These are phyloP conservation scores for Thalassaphorura encarpata DNA, from an alignment of 1,140 invertebrate genomes.

Conservation along the genomic window DNA sequence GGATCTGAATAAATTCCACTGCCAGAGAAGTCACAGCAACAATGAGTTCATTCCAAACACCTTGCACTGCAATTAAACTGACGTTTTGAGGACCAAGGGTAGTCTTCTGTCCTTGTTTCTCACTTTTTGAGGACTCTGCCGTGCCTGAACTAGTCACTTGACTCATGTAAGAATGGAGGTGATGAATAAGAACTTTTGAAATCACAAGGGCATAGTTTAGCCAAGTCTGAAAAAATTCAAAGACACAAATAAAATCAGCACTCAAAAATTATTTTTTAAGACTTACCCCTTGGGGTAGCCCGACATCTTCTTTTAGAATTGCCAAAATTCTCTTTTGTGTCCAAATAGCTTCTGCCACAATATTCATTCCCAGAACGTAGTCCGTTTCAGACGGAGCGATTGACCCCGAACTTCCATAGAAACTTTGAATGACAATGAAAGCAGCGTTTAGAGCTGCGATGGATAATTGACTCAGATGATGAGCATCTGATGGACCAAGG, in stretches of 20 bases:
- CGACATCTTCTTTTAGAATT: conserved; percentile 26
- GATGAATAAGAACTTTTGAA: conserved; percentile 21
- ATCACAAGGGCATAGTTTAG: conserved; percentile 24
- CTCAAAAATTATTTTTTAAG: background rate
- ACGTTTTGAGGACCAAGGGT: background rate
- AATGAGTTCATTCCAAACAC: conserved; percentile 28
- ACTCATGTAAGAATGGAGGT: conserved; percentile 26
- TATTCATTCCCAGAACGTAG: conserved; percentile 16
- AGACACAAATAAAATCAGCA: conserved; percentile 1
- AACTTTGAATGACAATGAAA: conserved; percentile 19
- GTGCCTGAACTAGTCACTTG: conserved; percentile 9
- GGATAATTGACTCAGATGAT: conserved; percentile 18
- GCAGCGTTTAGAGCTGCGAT: conserved; percentile 18
- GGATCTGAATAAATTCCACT: background rate
- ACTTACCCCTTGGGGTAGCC: conserved; percentile 25
- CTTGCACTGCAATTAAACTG: conserved; percentile 21
- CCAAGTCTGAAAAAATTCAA: conserved; percentile 22
- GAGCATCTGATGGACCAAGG: conserved; percentile 16
- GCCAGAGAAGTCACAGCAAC: conserved; percentile 16
- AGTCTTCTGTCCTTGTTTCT: background rate
- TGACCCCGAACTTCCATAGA: conserved; percentile 9
- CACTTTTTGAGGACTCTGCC: background rate
- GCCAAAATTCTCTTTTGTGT: conserved; percentile 22
- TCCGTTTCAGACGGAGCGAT: conserved; percentile 2
- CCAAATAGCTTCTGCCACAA: conserved; percentile 30